Conservation (phyloP, 2,888 invertebrate species). For the Ischnura elegans region DNA sequence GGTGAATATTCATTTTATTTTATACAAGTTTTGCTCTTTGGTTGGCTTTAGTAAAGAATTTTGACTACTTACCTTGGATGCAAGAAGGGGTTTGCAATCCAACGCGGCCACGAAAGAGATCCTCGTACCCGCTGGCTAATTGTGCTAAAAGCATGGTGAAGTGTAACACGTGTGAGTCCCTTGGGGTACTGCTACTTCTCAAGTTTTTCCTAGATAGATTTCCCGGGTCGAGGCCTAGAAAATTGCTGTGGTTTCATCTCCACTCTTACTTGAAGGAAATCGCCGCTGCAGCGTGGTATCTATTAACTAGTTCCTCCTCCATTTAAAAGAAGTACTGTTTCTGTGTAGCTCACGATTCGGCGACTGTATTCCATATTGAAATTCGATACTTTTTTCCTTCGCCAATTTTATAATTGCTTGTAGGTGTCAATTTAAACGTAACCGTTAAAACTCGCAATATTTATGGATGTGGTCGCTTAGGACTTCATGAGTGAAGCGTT, state of each 20-base stretch:
- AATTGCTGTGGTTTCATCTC: neutral
- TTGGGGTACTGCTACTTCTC: neutral
- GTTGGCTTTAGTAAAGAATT: no score
- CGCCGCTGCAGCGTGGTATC: neutral
- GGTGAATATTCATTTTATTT: no score
- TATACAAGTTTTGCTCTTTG: no score
- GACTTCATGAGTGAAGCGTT: no score
- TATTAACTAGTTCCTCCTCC: neutral
- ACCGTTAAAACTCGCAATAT: no score
- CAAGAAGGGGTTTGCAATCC: no score
- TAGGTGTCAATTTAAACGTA: no score
- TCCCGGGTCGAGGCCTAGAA: neutral
- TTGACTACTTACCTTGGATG: no score
- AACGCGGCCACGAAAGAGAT: no score
- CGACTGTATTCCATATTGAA: neutral
- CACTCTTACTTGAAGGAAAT: neutral
- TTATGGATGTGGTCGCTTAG: no score
- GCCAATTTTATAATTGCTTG: neutral
- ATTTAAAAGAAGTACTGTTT: neutral
- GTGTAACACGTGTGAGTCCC: neutral
- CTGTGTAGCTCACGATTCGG: neutral
- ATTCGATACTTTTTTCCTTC: neutral
- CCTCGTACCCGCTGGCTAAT: neutral
- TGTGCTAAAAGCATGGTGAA: neutral
- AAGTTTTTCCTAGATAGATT: neutral